Conservation (phyloP, 2,797 vertebrate genomes). For the Lepidocolaptes lacrymiger region DNA sequence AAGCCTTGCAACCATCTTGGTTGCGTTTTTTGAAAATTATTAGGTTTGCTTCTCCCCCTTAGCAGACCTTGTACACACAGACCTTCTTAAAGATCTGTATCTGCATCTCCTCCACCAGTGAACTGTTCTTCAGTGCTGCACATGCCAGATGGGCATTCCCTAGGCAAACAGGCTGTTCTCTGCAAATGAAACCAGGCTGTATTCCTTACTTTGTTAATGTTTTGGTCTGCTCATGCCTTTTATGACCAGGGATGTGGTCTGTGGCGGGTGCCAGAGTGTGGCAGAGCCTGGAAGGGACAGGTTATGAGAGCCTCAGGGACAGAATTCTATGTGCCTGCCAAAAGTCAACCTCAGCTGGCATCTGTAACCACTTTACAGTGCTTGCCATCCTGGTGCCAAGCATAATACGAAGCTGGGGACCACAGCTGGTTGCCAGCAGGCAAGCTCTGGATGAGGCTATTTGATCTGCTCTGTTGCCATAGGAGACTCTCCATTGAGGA, state of each 20-base stretch:
- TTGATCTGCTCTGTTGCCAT: neutral
- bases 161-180: neutral
- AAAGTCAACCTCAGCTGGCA: neutral
- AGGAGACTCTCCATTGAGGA: neutral
- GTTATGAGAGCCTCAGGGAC: neutral
- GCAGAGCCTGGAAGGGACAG: neutral
- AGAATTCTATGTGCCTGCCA: neutral
- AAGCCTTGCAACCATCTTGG: neutral
- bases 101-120: neutral
- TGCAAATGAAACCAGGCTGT: neutral
- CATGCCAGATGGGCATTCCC: neutral
- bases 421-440: neutral
- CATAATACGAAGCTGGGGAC: neutral
- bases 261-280: neutral
- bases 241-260: neutral
- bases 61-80: neutral
- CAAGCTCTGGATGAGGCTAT: neutral
- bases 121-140: rapidly evolving
- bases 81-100: neutral
- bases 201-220: neutral
- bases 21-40: neutral
- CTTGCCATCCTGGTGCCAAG: neutral
- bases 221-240: neutral
- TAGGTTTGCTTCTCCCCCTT: neutral
- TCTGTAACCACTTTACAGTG: neutral